Conservation (phyloP, 1,140 invertebrate species). For the Drosophila pandora region DNA sequence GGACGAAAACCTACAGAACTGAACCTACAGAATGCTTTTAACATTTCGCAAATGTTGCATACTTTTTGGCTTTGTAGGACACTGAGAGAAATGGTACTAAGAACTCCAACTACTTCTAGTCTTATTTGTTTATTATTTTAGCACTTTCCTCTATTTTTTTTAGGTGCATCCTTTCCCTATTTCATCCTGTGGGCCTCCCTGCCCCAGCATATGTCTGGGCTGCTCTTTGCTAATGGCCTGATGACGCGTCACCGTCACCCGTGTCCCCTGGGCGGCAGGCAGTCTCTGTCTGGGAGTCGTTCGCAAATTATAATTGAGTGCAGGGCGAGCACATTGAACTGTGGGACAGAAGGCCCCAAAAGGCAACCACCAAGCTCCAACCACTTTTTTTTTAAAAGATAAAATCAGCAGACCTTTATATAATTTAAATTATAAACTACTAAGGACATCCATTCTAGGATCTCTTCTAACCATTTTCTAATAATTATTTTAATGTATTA, state of each 20-base stretch:
- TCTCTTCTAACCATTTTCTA: too few species aligned
- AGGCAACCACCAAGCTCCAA: neutral
- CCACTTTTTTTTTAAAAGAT: neutral
- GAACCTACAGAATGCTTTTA: slow-evolving; percentile 69
- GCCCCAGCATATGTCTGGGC: slow-evolving; percentile 11
- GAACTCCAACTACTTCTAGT: neutral
- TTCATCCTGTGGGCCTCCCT: slow-evolving; percentile 1
- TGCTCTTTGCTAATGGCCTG: slow-evolving; percentile 68
- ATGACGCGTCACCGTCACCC: slow-evolving; percentile 32
- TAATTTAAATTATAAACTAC: too few species aligned
- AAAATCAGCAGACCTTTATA: neutral
- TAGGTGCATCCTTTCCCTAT: neutral
- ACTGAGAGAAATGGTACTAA: neutral
- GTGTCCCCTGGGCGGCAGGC: slow-evolving; percentile 36
- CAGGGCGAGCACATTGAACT: slow-evolving; percentile 74
- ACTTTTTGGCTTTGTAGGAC: slow-evolving; percentile 48
- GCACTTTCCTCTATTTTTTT: neutral
- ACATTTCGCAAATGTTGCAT: slow-evolving; percentile 64
- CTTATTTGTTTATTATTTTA: neutral
- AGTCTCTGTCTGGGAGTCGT: slow-evolving; percentile 50
- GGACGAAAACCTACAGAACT: slow-evolving; percentile 16
- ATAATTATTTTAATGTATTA: too few species aligned
- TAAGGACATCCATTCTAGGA: too few species aligned
- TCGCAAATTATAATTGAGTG: slow-evolving; percentile 78
- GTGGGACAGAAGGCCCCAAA: slow-evolving; percentile 4